Percentiles rank a stretch among this genome's conserved stretches.
phyloP scores from a whole-genome alignment of 2,113 vertebrate genomes.

The Amblyopsis rosae region DNA sequence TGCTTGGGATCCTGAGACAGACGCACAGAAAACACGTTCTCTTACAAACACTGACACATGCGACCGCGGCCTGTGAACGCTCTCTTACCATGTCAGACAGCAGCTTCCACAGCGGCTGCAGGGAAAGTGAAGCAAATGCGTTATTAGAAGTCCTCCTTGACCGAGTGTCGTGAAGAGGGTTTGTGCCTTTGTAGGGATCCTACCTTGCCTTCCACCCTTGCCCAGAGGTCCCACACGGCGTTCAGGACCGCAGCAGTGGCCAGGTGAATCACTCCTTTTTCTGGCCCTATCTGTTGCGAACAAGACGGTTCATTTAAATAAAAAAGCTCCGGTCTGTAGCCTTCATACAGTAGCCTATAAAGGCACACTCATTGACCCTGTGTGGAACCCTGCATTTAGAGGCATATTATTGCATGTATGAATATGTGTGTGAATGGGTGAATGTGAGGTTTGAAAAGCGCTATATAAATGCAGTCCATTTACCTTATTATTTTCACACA shows the following conservation, averaged over 20 bases:
- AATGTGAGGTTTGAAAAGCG: no score
- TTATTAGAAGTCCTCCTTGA: not conserved
- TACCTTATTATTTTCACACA: no score
- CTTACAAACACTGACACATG: not conserved
- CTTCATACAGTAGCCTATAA: not conserved
- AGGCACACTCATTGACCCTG: not conserved
- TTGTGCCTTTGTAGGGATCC: not conserved
- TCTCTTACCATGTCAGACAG: slow-evolving; percentile 80
- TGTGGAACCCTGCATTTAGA: no score
- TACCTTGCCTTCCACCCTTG: slow-evolving; percentile 80
- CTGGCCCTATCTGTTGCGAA: slow-evolving; percentile 73
- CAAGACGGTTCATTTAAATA: slow-evolving; percentile 1
- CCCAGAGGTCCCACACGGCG: slow-evolving; percentile 84
- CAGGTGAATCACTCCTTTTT: slow-evolving; percentile 80
- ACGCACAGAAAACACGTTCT: not conserved
- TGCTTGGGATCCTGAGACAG: slow-evolving; percentile 69
- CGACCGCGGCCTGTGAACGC: not conserved
- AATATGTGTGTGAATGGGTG: no score
- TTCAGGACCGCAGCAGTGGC: slow-evolving; percentile 78
- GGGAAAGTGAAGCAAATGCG: not conserved
- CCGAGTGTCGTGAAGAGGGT: not conserved
- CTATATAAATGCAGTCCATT: no score
- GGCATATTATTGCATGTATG: no score
- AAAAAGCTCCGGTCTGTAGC: not conserved
- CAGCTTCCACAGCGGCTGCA: slow-evolving; percentile 83